phyloP scores from a whole-genome alignment of 2,888 invertebrate species.

The Ophion ventricosus region DNA sequence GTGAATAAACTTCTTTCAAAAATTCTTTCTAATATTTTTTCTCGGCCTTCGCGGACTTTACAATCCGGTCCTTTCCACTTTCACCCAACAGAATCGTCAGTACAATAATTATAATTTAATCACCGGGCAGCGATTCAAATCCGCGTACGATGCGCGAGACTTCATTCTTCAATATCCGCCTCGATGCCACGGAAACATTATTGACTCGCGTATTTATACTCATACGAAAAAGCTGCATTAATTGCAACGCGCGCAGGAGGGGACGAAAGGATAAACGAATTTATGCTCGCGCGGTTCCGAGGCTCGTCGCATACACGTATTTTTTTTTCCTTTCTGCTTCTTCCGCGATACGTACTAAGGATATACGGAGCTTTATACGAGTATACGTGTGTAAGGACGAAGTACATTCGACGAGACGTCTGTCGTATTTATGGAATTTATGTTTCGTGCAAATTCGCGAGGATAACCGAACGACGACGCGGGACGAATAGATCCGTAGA shows the following conservation, averaged over 20 bases:
- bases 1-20: too few species aligned
- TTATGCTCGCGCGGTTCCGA: constrained; percentile 39
- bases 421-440: constrained; percentile 36
- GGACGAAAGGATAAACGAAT: constrained; percentile 48
- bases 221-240: constrained; percentile 45
- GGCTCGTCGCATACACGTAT: constrained; percentile 44
- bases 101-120: constrained; percentile 59
- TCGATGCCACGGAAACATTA: constrained; percentile 41
- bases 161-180: constrained; percentile 28
- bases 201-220: constrained; percentile 27
- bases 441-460: constrained; percentile 44
- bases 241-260: constrained; percentile 20
- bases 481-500: constrained; percentile 33
- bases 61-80: background rate
- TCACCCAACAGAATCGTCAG: background rate
- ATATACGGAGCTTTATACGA: background rate
- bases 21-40: too few species aligned
- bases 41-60: too few species aligned
- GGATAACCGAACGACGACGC: constrained; percentile 35
- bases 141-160: background rate
- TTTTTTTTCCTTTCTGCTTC: constrained; percentile 16
- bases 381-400: background rate
- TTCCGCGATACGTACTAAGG: background rate
- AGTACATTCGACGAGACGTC: constrained; percentile 29
- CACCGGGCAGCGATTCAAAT: constrained; percentile 54